Evolutionary conservation across 2,797 vertebrate genomes (phyloP).

Genomic region (Allobates femoralis): DNA sequence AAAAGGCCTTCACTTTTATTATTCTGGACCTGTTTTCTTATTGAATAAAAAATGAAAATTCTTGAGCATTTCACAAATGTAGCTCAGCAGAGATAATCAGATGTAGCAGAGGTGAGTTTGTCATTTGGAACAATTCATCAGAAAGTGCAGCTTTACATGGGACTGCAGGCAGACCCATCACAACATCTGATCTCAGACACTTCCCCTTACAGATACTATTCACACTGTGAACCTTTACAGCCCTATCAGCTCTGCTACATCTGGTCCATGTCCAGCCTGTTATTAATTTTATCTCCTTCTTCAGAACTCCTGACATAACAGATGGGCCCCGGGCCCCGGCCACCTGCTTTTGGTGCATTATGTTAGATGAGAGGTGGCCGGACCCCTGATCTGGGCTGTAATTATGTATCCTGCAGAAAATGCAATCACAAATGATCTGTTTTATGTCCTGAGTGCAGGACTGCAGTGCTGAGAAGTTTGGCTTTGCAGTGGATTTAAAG

Average conservation of each 20-base stretch:
- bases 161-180: not conserved
- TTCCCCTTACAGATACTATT: not conserved
- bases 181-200: not conserved
- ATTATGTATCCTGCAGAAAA: constrained; percentile 27
- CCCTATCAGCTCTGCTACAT: constrained; percentile 9
- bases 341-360: constrained; percentile 35
- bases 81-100: not conserved
- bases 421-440: not conserved
- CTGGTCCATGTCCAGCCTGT: not conserved
- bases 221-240: not conserved
- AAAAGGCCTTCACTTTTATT: no score
- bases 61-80: not conserved
- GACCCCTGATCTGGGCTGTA: constrained; percentile 21
- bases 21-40: no score
- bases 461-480: not conserved
- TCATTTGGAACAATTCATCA: not conserved
- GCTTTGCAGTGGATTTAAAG: not conserved
- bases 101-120: not conserved
- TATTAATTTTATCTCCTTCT: not conserved
- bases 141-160: not conserved
- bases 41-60: no score
- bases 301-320: not conserved
- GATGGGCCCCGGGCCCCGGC: not conserved
- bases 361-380: constrained; percentile 29
- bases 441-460: not conserved